Conservation (phyloP, 2,888 invertebrate genomes). For the Cephalotes varians region DNA sequence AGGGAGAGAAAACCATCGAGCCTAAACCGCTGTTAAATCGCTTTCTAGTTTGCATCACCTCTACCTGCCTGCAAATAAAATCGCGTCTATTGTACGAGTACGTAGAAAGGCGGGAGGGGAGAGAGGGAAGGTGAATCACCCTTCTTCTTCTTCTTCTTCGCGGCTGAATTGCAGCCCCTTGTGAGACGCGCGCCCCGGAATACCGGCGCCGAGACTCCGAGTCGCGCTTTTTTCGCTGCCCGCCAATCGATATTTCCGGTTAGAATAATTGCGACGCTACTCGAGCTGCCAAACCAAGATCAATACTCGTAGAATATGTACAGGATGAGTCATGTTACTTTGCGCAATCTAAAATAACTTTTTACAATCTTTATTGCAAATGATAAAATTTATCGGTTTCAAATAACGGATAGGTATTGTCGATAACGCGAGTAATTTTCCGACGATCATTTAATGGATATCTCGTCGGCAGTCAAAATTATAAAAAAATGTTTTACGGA, state of each 20-base stretch:
- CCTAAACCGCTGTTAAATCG: constrained; percentile 72
- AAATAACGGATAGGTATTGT: not conserved
- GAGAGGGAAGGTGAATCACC: constrained; percentile 19
- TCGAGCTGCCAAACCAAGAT: constrained; percentile 47
- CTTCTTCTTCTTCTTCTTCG: constrained; percentile 42
- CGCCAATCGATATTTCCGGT: constrained; percentile 55
- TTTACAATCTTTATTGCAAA: not conserved
- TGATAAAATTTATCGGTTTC: not conserved
- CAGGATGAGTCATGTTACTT: constrained; percentile 28
- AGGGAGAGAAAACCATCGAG: constrained; percentile 54
- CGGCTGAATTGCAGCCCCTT: constrained; percentile 58
- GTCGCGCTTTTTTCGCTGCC: constrained; percentile 58
- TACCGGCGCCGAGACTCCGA: constrained; percentile 53
- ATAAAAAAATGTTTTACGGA: not conserved
- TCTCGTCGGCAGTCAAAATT: not conserved
- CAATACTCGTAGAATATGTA: constrained; percentile 40
- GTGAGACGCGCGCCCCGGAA: constrained; percentile 54
- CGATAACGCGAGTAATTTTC: not conserved
- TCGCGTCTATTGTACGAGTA: constrained; percentile 66
- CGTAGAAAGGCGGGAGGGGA: constrained; percentile 26
- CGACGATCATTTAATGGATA: not conserved
- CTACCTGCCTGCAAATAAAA: constrained; percentile 66
- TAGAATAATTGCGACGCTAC: constrained; percentile 54
- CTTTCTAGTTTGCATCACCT: constrained; percentile 67
- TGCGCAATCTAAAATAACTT: not conserved